Evolutionary conservation across 2,888 invertebrate genomes (phyloP).

Genomic region (Sinopyrophorus schimmeli): DNA sequence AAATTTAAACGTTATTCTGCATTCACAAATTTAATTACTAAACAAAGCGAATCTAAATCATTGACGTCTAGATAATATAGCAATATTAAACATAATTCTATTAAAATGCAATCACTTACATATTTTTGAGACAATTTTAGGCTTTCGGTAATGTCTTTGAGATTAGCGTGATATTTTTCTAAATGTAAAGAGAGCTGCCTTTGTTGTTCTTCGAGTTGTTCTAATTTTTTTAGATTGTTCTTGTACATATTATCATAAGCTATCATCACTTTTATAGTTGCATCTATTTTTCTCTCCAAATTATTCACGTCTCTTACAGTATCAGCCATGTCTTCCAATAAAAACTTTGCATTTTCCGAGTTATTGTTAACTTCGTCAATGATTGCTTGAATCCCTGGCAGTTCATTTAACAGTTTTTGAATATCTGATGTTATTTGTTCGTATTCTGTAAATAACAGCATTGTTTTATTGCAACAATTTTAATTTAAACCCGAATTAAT

Average conservation of each 20-base stretch:
- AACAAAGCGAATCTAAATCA: too few species aligned
- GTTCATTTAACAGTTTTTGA: slow-evolving; percentile 11
- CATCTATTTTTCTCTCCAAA: slow-evolving; percentile 11
- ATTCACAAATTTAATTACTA: not conserved
- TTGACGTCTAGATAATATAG: too few species aligned
- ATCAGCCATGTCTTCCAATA: slow-evolving; percentile 13
- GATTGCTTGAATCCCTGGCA: slow-evolving; percentile 13
- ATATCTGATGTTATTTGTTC: slow-evolving; percentile 6
- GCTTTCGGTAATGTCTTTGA: slow-evolving; percentile 8
- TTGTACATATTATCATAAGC: not conserved
- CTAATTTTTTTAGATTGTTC: slow-evolving; percentile 1
- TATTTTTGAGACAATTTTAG: not conserved
- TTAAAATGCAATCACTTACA: slow-evolving; percentile 15
- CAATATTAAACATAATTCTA: too few species aligned
- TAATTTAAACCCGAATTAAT: too few species aligned
- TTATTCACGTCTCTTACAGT: slow-evolving; percentile 14
- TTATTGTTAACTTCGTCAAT: slow-evolving; percentile 13
- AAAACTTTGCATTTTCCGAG: slow-evolving; percentile 12
- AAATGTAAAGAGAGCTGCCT: slow-evolving; percentile 8
- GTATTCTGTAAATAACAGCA: slow-evolving; percentile 12
- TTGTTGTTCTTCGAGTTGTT: slow-evolving; percentile 18
- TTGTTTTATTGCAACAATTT: too few species aligned
- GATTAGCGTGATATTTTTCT: slow-evolving; percentile 4
- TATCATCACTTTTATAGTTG: slow-evolving; percentile 1
- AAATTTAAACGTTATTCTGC: not conserved